Percentiles rank a stretch among this genome's conserved stretches.
These are phyloP conservation scores for Oscheius sp. DNA, from an alignment of 2,888 invertebrate genomes.

Conservation along the genomic window DNA sequence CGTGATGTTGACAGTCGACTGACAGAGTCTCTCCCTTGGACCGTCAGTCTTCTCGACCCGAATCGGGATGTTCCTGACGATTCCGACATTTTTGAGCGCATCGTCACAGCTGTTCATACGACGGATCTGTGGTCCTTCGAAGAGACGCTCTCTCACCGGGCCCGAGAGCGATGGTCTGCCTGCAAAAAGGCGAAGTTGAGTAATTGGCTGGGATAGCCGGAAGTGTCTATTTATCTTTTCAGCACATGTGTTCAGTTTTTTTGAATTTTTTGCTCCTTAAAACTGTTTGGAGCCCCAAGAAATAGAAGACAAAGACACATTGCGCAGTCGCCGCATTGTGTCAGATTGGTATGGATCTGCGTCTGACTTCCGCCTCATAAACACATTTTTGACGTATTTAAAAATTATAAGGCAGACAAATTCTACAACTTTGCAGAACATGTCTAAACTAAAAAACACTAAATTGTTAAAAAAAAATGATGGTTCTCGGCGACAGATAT, in stretches of 20 bases:
- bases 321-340: no score
- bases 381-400: no score
- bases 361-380: no score
- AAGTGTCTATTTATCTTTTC: background rate
- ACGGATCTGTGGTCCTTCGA: slow-evolving; percentile 25
- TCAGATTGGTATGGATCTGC: no score
- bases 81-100: slow-evolving; percentile 33
- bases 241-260: background rate
- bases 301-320: no score
- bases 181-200: background rate
- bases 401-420: no score
- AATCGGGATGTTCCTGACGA: slow-evolving; percentile 37
- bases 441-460: no score
- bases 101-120: slow-evolving; percentile 37
- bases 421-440: no score
- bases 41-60: slow-evolving; percentile 8
- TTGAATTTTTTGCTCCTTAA: background rate
- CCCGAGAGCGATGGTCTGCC: slow-evolving; percentile 4
- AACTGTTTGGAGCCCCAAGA: background rate
- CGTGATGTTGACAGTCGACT: slow-evolving; percentile 22
- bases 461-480: no score
- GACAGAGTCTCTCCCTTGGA: slow-evolving; percentile 1
- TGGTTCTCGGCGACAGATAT: no score
- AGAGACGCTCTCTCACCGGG: slow-evolving; percentile 28
- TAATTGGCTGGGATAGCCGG: background rate